Base-by-base conservation (phyloP, 2,113 vertebrate species). In the Dryoscopus gambensis region DNA sequence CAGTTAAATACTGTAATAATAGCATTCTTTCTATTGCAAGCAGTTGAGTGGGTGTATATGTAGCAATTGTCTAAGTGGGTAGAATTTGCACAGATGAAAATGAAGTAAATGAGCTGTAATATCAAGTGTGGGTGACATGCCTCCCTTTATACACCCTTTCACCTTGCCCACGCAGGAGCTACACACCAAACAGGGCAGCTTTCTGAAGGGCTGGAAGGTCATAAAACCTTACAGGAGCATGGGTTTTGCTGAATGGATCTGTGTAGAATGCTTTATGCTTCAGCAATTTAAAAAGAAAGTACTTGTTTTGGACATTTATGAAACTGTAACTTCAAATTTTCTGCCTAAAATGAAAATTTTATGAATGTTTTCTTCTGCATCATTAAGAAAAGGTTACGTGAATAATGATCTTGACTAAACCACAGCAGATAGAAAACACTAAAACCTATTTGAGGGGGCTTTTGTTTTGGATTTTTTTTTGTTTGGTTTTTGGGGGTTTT, bases 41-140 rank as follows among this genome's bases (percentile, higher is more conserved):
- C 27, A 50, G 64, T 92, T 84, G 83, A 93, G 94, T 96, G 93
- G 95, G 95, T 81, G 93, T 96, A 15, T 86, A 42, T 86, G 68
- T 77, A 93, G 94, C 88, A 90, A 95, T 84, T 93, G 91, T 35
- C 42, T 84, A 42, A 88, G 86, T 70, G 59, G 75, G 50, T 47
- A 94, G 94, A 88, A 83, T 93, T 57, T 92, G 68, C 86, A 77
- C 21, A 13, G 80, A 50, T 55, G 64, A 92, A 95, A 88, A 96
- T 77, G 59, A 86, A 86, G 86, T 46, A 57, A 77, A 49, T 90
- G 59, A 93, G 63, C 55, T 92, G 79, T 52, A 86, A 63, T 84
- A 68, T 21, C 59, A 46, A 86, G 86, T 67, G 52, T 93, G 92
- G 76, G 71, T 95, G 89, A 84, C 55, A 13, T 70, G 50, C 79